A percentile compares a stretch with the other conserved stretches of the same genome.
Conservation (phyloP, 2,113 vertebrate species). For the Nibea albiflora region DNA sequence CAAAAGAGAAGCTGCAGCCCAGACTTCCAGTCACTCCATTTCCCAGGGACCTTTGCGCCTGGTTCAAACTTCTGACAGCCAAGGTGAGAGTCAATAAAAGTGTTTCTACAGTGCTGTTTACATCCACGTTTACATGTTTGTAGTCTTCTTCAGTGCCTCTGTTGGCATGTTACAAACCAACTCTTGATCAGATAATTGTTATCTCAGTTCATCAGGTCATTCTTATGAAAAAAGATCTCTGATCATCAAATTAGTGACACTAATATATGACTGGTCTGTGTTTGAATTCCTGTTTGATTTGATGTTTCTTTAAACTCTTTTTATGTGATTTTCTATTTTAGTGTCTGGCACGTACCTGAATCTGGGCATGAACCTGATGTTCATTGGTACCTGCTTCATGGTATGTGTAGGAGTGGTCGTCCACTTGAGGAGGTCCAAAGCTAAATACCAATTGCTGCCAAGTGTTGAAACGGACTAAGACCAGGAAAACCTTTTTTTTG, state of each 20-base stretch:
- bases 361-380: conserved; percentile 40
- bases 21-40: conserved; percentile 42
- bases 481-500: not conserved
- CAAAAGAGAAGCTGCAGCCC: conserved; percentile 25
- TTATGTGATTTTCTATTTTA: not conserved
- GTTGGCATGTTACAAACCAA: too few relatives aligned
- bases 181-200: too few relatives aligned
- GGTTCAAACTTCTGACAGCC: not conserved
- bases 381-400: conserved; percentile 47
- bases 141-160: too few relatives aligned
- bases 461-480: conserved; percentile 20
- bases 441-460: conserved; percentile 39
- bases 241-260: too few relatives aligned
- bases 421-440: conserved; percentile 8
- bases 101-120: too few relatives aligned
- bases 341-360: conserved; percentile 4
- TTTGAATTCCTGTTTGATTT: not conserved
- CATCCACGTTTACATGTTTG: too few relatives aligned
- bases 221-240: too few relatives aligned
- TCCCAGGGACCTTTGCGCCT: conserved; percentile 65
- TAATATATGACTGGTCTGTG: too few relatives aligned
- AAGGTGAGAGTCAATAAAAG: conserved; percentile 8
- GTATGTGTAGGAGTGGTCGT: conserved; percentile 41
- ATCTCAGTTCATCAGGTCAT: too few relatives aligned
- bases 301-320: too few relatives aligned